Conservation (phyloP, 2,113 vertebrate species). For the Synodontis membranacea region DNA sequence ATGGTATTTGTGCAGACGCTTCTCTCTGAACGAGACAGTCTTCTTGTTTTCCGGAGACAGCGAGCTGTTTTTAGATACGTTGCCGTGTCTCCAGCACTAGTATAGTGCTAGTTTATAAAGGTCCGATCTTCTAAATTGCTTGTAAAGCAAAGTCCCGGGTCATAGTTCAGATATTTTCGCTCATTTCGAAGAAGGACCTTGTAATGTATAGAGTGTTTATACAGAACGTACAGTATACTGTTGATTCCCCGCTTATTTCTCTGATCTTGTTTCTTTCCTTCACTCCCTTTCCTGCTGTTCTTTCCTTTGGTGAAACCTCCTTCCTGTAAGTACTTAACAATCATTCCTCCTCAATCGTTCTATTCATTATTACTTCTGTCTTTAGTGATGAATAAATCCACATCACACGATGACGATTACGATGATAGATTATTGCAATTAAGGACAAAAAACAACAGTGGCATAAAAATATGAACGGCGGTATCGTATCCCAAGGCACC, state of each 20-base stretch:
- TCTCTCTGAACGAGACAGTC: not conserved
- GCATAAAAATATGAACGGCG: not conserved
- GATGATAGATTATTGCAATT: not conserved
- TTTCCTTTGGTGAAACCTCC: slow-evolving; percentile 26
- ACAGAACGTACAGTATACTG: not conserved
- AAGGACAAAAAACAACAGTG: not conserved
- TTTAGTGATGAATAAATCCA: not conserved
- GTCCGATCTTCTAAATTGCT: not conserved
- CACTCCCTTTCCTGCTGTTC: slow-evolving; percentile 31
- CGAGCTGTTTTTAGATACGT: not conserved
- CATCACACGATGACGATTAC: not conserved
- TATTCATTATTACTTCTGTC: not conserved
- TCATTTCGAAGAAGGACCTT: not conserved
- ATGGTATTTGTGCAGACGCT: slow-evolving; percentile 74
- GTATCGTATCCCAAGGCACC: not conserved
- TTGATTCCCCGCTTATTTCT: not conserved
- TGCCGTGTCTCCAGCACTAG: slow-evolving; percentile 3
- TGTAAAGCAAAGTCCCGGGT: not conserved
- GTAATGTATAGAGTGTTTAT: not conserved
- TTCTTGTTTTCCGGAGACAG: slow-evolving; percentile 2
- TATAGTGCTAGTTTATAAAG: not conserved
- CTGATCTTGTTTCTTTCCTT: slow-evolving; percentile 32
- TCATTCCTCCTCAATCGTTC: not conserved
- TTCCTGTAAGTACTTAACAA: slow-evolving; percentile 34
- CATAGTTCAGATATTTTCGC: not conserved